Evolutionary conservation across 2,888 invertebrate genomes (phyloP), one percentile per base, ranked within the genome.

Genomic region (Aethes cnicana): DNA sequence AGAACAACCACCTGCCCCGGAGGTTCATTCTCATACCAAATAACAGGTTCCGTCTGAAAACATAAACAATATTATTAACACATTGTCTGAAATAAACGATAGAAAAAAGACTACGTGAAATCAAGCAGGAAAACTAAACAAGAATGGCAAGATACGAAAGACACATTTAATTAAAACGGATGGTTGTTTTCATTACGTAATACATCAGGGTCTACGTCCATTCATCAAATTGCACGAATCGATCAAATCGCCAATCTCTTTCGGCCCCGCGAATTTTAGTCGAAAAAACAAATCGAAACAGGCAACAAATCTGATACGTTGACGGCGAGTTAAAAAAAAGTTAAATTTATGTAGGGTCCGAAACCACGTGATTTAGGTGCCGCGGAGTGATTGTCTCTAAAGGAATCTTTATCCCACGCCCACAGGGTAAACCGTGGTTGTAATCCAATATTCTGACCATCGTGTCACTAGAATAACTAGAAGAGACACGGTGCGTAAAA

Each of bases 11-110:
- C 93, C 54, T 91, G 91, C 0, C 94, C 95, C 0, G 94, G 93
- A 1, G 87, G 84, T 59, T 93, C 92, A 70, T 95, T 95, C 84
- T 97, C 97, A 63, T 92, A 91, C 96, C 96, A 97, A 18, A 96
- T 93, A 0, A 96, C 95, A 0, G 95, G 95, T 77, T 95, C 93
- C 2, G 92, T 91, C 93, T 92, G 77, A 42, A 61, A 68, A 7
- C 6, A 11, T 9, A 17, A 18, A 9, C 17, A 20, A 14, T 3
- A 23, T 47, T 37, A 37, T 1, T 14, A 37, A 23, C n/a, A 17
- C 9, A 11, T 28, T 5, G 12, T 12, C 9, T 2, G 9, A 3
- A 12, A 14, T 30, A 23, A 21, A 9, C n/a, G 23, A 7, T 37
- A 17, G 4, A 23, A 8, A 3, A 8, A 5, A 14, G 4, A 23